phyloP scores from a whole-genome alignment of 2,888 invertebrate species.

The Andrena bucephala region DNA sequence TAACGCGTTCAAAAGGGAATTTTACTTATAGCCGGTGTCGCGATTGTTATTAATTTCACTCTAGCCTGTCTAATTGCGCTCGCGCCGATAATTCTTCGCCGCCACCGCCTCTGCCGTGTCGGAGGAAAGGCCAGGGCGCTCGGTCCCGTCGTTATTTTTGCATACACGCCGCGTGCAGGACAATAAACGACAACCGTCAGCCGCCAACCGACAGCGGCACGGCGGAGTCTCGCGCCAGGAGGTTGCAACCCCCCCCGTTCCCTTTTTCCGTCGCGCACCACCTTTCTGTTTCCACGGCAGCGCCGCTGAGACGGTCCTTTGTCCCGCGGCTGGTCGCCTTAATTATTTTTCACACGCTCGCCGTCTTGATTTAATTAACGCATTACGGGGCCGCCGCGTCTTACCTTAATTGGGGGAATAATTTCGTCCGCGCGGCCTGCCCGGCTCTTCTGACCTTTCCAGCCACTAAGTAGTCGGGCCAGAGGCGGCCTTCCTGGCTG shows the following conservation, averaged over 20 bases:
- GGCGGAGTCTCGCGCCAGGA: conserved; percentile 32
- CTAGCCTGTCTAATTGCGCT: conserved; percentile 64
- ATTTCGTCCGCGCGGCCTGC: conserved; percentile 33
- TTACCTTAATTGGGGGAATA: conserved; percentile 69
- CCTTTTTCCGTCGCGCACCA: conserved; percentile 30
- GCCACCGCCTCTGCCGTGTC: not conserved
- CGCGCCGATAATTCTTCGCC: conserved; percentile 55
- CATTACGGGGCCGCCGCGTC: conserved; percentile 61
- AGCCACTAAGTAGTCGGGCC: conserved; percentile 65
- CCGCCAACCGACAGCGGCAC: conserved; percentile 36
- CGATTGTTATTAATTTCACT: conserved; percentile 65
- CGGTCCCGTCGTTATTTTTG: conserved; percentile 52
- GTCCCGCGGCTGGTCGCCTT: conserved; percentile 61
- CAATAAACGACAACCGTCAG: conserved; percentile 53
- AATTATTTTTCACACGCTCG: conserved; percentile 70
- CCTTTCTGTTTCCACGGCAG: conserved; percentile 39
- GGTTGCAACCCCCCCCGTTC: conserved; percentile 36
- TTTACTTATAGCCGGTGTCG: conserved; percentile 57
- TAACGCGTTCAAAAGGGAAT: conserved; percentile 61
- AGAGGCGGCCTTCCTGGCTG: not conserved
- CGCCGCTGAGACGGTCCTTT: conserved; percentile 52
- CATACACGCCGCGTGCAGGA: conserved; percentile 34
- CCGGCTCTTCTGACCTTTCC: conserved; percentile 45
- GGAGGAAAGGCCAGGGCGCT: conserved; percentile 24
- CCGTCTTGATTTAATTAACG: conserved; percentile 70